phyloP scores from a whole-genome alignment of 35 echinoderm and acorn worm species.

The Anneissia japonica region DNA sequence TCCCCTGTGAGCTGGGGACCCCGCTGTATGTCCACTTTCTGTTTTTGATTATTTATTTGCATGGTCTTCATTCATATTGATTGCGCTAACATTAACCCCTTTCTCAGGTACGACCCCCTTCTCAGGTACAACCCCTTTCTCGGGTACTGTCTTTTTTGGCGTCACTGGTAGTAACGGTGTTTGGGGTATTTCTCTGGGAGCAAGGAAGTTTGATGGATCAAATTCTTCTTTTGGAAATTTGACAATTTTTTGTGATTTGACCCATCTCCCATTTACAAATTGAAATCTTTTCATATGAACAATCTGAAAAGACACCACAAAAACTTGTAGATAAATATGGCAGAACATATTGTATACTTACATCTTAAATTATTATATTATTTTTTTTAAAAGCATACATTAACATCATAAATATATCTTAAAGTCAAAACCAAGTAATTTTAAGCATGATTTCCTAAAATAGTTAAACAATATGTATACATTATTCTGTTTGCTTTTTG shows the following conservation, averaged over 20 bases:
- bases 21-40: not conserved
- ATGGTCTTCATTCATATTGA: not conserved
- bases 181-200: slow-evolving; percentile 25
- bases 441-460: no score
- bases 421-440: no score
- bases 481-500: no score
- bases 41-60: no score
- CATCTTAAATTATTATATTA: no score
- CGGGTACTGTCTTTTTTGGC: not conserved
- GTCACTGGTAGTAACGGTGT: slow-evolving; percentile 21
- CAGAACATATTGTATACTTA: no score
- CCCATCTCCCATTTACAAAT: slow-evolving; percentile 98
- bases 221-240: slow-evolving; percentile 89
- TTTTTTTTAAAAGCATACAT: no score
- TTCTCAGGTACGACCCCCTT: not conserved
- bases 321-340: no score
- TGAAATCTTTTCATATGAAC: slow-evolving; percentile 98
- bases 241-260: slow-evolving; percentile 99
- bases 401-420: no score
- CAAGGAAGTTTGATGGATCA: slow-evolving; percentile 87
- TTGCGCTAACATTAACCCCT: not conserved
- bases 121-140: not conserved
- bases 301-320: no score
- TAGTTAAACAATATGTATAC: no score
- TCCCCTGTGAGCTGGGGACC: not conserved